Conservation (phyloP, 2,113 vertebrate species). For the Pithys albifrons region DNA sequence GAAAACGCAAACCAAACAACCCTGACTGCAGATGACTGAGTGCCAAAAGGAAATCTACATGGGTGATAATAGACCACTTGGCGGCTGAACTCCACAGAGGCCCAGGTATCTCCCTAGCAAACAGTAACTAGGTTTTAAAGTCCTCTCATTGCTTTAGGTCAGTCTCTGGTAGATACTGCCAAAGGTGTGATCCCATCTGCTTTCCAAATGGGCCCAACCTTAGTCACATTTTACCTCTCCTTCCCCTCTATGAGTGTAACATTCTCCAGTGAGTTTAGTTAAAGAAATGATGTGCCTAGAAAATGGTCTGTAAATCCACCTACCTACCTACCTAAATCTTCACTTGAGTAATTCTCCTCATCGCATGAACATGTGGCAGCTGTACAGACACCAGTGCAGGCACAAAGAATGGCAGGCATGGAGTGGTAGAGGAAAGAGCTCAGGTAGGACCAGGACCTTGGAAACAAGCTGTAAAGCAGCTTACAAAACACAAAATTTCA, state of each 20-base stretch:
- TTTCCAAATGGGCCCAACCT: background rate
- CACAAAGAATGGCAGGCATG: background rate
- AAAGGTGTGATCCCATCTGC: background rate
- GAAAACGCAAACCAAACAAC: background rate
- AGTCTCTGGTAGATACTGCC: background rate
- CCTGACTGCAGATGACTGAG: accelerated
- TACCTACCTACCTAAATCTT: background rate
- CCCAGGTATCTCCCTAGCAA: background rate
- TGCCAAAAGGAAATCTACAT: background rate
- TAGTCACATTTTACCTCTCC: background rate
- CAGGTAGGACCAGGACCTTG: background rate
- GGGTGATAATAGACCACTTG: background rate
- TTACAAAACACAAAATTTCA: background rate
- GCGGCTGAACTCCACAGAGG: background rate
- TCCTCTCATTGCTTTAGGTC: background rate
- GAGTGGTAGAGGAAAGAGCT: background rate
- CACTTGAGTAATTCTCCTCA: background rate
- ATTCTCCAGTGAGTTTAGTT: background rate
- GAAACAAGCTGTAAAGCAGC: background rate
- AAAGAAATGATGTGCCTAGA: background rate
- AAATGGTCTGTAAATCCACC: background rate
- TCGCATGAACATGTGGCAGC: background rate
- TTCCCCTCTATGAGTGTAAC: background rate
- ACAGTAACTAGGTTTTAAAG: background rate
- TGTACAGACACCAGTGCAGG: background rate